Evolutionary conservation across 2,113 vertebrate species (phyloP).

Genomic region (Aegypius monachus): DNA sequence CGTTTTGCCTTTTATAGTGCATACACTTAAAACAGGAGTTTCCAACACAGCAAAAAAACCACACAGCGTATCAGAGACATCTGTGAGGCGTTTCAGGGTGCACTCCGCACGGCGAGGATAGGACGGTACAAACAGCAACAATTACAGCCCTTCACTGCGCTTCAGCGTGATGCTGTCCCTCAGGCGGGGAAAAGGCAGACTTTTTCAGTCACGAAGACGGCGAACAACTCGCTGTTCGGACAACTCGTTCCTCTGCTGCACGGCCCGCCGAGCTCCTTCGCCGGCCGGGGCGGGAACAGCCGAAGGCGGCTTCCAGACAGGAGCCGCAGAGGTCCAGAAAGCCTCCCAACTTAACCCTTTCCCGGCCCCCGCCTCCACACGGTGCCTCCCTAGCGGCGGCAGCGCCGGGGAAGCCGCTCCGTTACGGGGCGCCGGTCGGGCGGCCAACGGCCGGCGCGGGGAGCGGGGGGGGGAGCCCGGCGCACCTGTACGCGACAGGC

Average conservation of each 20-base stretch:
- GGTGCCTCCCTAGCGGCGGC: not conserved
- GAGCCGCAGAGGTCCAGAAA: not conserved
- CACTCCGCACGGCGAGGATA: accelerated
- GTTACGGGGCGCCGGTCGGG: too few species aligned
- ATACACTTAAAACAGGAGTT: not conserved
- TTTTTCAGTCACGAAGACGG: accelerated
- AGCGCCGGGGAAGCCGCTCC: not conserved
- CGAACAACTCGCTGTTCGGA: not conserved
- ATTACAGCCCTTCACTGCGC: not conserved
- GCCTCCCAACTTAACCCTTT: not conserved
- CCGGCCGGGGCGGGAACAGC: not conserved
- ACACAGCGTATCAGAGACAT: not conserved
- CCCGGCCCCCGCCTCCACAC: not conserved
- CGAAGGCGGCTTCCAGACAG: not conserved
- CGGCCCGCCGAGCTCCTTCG: not conserved
- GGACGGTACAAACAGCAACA: not conserved
- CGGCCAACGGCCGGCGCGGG: not conserved
- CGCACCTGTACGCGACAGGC: not conserved
- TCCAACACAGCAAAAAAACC: not conserved
- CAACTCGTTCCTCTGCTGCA: accelerated
- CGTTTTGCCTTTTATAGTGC: not conserved
- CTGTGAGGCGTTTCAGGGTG: not conserved
- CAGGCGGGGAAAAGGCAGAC: not conserved
- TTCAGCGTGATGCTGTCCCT: not conserved
- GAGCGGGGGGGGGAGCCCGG: too few species aligned